These are phyloP conservation scores for Mesocentrotus franciscanus DNA, from an alignment of 53 echinoderm and acorn worm species.

Conservation along the genomic window DNA sequence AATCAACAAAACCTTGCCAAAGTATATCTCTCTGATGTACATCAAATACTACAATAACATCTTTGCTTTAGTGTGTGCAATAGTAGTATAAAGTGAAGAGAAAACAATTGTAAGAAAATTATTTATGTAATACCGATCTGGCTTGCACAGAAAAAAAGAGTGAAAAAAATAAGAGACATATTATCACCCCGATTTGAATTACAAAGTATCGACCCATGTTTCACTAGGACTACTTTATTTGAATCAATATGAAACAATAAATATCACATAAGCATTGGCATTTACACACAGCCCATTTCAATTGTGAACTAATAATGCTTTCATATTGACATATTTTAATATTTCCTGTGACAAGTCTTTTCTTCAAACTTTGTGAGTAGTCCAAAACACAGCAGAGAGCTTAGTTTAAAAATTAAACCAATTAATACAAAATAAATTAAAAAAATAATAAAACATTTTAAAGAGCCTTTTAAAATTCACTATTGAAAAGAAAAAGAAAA, in stretches of 20 bases:
- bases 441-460: too few species aligned
- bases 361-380: neutral
- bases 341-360: neutral
- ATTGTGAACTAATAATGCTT: too few species aligned
- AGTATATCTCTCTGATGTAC: neutral
- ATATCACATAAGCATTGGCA: neutral
- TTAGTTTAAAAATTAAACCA: neutral
- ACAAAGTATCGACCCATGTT: neutral
- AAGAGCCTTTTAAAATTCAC: too few species aligned
- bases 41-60: neutral
- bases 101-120: neutral
- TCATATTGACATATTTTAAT: too few species aligned
- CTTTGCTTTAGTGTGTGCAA: neutral
- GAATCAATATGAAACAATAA: neutral
- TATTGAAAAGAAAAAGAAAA: neutral
- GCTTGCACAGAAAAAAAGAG: neutral
- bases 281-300: neutral
- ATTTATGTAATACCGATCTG: neutral
- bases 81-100: neutral
- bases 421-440: too few species aligned
- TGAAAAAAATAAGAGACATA: neutral
- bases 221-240: neutral
- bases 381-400: neutral
- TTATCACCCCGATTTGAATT: neutral
- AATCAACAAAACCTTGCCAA: neutral